These are phyloP conservation scores for Daktulosphaira vitifoliae DNA, from an alignment of 1,140 invertebrate species.

Conservation along the genomic window DNA sequence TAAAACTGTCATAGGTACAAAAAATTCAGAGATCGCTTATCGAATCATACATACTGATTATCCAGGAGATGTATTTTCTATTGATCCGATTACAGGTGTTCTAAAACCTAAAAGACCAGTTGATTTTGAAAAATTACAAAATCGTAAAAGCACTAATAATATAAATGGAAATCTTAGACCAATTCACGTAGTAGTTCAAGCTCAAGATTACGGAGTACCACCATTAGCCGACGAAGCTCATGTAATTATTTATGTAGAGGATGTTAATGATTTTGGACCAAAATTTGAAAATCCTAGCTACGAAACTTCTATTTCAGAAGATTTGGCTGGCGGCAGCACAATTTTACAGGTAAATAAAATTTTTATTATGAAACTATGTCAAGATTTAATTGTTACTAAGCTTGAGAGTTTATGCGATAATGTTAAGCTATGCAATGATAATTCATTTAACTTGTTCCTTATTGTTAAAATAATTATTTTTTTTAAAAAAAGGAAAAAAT, in stretches of 20 bases:
- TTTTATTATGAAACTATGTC: too few relatives aligned
- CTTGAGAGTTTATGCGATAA: too few relatives aligned
- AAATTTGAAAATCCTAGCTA: slow-evolving; percentile 67
- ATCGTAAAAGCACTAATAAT: slow-evolving; percentile 37
- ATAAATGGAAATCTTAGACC: slow-evolving; percentile 56
- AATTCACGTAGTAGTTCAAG: slow-evolving; percentile 66
- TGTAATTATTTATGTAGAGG: slow-evolving; percentile 72
- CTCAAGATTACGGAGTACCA: slow-evolving; percentile 69
- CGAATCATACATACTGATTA: slow-evolving; percentile 64
- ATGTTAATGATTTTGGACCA: slow-evolving; percentile 79
- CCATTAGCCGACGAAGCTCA: slow-evolving; percentile 62
- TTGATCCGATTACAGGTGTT: slow-evolving; percentile 63
- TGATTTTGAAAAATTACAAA: slow-evolving; percentile 62
- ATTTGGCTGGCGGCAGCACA: slow-evolving; percentile 65
- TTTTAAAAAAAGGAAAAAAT: too few relatives aligned
- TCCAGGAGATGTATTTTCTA: slow-evolving; percentile 67
- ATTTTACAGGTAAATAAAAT: slow-evolving; percentile 63
- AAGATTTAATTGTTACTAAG: too few relatives aligned
- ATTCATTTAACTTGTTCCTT: too few relatives aligned
- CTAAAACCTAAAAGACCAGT: slow-evolving; percentile 57
- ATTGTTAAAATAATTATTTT: too few relatives aligned
- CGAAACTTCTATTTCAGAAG: slow-evolving; percentile 68
- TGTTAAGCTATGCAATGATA: too few relatives aligned
- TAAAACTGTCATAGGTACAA: slow-evolving; percentile 53
- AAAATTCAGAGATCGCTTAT: slow-evolving; percentile 75